These are phyloP conservation scores for Bostrychus sinensis DNA, from an alignment of 2,113 vertebrate genomes.

Conservation along the genomic window DNA sequence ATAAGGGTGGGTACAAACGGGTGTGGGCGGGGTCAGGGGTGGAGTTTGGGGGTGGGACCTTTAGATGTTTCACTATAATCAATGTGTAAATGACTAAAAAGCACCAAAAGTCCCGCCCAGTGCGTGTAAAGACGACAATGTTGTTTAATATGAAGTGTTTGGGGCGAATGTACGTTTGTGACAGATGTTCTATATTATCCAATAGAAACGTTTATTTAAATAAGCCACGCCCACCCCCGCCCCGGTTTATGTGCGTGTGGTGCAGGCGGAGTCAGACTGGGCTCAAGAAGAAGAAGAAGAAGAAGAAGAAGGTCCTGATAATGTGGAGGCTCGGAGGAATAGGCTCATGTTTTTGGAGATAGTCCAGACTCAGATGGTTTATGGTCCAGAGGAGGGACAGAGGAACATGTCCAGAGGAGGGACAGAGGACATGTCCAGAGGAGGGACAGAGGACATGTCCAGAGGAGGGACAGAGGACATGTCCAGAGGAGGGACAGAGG, in stretches of 20 bases:
- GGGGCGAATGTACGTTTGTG: conserved; percentile 77
- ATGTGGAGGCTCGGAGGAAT: background rate
- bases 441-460: no score
- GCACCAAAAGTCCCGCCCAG: conserved; percentile 27
- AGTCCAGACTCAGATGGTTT: background rate
- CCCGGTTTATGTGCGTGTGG: background rate
- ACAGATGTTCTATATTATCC: conserved; percentile 64
- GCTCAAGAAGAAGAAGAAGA: conserved; percentile 17
- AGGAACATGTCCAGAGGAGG: no score
- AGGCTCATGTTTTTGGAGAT: background rate
- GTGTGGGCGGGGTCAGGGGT: background rate
- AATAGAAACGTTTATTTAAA: conserved; percentile 37
- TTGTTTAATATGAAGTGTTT: conserved; percentile 40
- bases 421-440: no score
- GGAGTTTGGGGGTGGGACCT: conserved; percentile 6
- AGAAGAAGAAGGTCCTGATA: background rate
- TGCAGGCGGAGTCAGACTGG: conserved; percentile 34
- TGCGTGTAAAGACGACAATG: conserved; percentile 24
- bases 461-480: no score
- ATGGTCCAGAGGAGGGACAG: no score
- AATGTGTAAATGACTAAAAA: conserved; percentile 57
- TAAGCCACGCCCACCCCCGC: background rate
- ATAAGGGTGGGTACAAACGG: background rate
- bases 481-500: background rate
- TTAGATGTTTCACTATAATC: conserved; percentile 60